phyloP scores from a whole-genome alignment of 2,888 invertebrate genomes.

The Tinea pellionella region DNA sequence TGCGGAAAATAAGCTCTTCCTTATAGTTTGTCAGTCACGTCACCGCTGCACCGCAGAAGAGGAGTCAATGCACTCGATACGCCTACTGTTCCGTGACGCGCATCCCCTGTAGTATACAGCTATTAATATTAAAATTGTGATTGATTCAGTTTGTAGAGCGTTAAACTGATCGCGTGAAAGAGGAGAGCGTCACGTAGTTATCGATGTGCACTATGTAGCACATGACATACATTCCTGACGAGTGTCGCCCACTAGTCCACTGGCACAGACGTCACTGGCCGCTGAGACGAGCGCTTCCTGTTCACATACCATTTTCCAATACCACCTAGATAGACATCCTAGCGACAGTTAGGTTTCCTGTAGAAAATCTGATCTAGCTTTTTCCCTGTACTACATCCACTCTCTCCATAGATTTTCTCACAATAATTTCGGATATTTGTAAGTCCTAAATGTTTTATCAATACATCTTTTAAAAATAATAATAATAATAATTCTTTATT shows the following conservation, averaged over 20 bases:
- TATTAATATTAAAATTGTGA: slow-evolving; percentile 42
- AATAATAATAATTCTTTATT: no score
- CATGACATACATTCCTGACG: slow-evolving; percentile 53
- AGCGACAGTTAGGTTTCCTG: background rate
- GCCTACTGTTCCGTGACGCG: slow-evolving; percentile 1
- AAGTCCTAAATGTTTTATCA: no score
- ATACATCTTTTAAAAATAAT: no score
- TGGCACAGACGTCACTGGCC: slow-evolving; percentile 32
- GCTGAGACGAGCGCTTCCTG: slow-evolving; percentile 41
- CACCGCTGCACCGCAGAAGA: background rate
- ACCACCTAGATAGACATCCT: slow-evolving; percentile 5
- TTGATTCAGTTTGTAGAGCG: slow-evolving; percentile 62
- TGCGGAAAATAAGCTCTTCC: slow-evolving; percentile 8
- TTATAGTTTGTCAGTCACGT: background rate
- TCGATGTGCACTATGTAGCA: slow-evolving; percentile 33
- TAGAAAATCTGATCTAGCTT: background rate
- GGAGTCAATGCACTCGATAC: background rate
- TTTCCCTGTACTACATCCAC: background rate
- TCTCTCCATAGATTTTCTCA: background rate
- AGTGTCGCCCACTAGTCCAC: slow-evolving; percentile 43
- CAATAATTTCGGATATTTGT: no score
- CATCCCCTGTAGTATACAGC: background rate
- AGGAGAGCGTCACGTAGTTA: slow-evolving; percentile 32
- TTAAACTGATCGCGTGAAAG: slow-evolving; percentile 51
- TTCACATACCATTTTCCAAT: slow-evolving; percentile 14